Conservation (phyloP, 1,140 invertebrate genomes). For the Bacillus rossius region DNA sequence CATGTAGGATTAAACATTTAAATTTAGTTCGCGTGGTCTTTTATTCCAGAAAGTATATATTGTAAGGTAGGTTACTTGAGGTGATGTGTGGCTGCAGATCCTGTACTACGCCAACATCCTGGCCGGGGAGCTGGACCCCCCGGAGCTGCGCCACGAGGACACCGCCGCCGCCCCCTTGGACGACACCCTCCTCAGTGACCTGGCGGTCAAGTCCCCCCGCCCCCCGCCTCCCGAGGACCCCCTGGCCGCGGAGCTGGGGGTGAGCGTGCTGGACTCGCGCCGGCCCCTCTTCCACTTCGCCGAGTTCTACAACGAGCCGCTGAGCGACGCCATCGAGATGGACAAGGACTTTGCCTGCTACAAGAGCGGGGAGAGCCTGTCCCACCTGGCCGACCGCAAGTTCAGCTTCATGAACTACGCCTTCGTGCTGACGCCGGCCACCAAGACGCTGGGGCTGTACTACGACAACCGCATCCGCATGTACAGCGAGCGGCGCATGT, state of each 20-base stretch:
- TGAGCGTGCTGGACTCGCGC: constrained; percentile 74
- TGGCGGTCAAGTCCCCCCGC: constrained; percentile 42
- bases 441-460: constrained; percentile 84
- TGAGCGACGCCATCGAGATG: constrained; percentile 90
- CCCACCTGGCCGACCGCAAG: constrained; percentile 36
- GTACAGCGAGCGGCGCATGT: constrained; percentile 84
- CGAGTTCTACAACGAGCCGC: constrained; percentile 90
- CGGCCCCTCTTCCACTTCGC: constrained; percentile 76
- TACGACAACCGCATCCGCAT: constrained; percentile 93
- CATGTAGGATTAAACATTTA: too few species aligned
- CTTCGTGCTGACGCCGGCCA: constrained; percentile 88
- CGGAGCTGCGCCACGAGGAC: constrained; percentile 52
- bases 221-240: constrained; percentile 48
- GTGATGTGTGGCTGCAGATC: constrained; percentile 53
- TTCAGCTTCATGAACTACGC: constrained; percentile 91
- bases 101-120: constrained; percentile 86
- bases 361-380: constrained; percentile 53
- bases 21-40: too few species aligned
- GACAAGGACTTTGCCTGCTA: constrained; percentile 89
- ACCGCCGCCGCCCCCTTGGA: constrained; percentile 8
- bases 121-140: constrained; percentile 70
- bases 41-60: too few species aligned
- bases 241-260: constrained; percentile 53
- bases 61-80: too few species aligned
- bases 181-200: background rate